phyloP scores from a whole-genome alignment of 35 echinoderm and acorn worm genomes.

The Apostichopus parvimensis region DNA sequence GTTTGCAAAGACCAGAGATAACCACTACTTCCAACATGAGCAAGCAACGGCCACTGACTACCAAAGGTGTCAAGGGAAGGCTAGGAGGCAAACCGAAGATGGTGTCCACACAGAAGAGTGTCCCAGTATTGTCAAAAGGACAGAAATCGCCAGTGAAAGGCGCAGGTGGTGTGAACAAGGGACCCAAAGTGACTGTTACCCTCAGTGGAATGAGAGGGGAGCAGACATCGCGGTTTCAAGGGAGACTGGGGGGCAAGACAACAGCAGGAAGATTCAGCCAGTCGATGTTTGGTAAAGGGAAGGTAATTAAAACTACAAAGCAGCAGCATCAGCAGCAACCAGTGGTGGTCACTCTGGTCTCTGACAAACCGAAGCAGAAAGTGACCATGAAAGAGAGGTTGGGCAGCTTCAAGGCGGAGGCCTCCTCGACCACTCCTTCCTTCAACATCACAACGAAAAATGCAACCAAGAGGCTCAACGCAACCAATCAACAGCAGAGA shows the following conservation, averaged over 20 bases:
- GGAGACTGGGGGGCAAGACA: constrained; percentile 18
- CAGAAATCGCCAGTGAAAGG: neutral
- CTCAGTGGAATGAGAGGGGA: constrained; percentile 17
- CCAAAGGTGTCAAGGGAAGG: neutral
- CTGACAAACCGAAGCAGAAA: constrained; percentile 49
- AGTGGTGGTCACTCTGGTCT: constrained; percentile 22
- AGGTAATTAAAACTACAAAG: neutral
- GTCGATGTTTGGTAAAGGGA: neutral
- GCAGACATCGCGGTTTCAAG: neutral
- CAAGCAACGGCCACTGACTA: neutral
- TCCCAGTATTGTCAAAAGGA: neutral
- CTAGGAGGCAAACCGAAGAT: constrained; percentile 25
- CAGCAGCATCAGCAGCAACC: neutral
- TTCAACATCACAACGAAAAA: constrained; percentile 25
- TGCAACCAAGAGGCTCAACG: neutral
- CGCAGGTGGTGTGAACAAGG: neutral
- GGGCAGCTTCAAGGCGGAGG: constrained; percentile 54
- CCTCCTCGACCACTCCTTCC: constrained; percentile 52
- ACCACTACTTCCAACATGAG: constrained; percentile 8
- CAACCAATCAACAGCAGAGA: neutral
- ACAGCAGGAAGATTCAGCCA: constrained; percentile 15
- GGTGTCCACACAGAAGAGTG: constrained; percentile 4
- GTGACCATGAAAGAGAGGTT: constrained; percentile 55
- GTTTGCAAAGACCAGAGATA: constrained; percentile 45
- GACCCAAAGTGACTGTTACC: constrained; percentile 35